Base-by-base conservation (phyloP, 1,140 invertebrate species). In the Tetramorium parvispinum region DNA sequence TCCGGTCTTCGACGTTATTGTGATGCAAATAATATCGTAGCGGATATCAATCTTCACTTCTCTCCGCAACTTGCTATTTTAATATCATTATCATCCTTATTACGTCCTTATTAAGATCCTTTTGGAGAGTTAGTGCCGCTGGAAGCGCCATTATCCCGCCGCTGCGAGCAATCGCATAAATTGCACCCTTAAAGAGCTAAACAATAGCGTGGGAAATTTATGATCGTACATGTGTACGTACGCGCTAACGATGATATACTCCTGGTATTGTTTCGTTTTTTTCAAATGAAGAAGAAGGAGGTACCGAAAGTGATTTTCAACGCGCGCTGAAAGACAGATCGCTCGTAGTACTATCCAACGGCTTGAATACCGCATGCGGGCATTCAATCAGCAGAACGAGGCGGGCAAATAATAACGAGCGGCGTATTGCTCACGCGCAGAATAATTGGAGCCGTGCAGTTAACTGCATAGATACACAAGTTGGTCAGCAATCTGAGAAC, bases 301-400 rank as follows among this genome's bases (percentile, higher is more conserved):
- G 51, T 59, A 13, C 46, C 53, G 18, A 46, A 73, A 18, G n/a
- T 46, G 43, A 24, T 73, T 37, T 59, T 18, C 24, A 57, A 76
- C 32, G 10, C 43, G 21, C 24, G 21, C 13, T n/a, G 40, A 68
- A 81, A 53, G 43, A 79, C 76, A 32, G 8, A 53, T 68, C 53
- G 40, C 40, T 76, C 53, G 11, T 24, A 53, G 16, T 13, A 24
- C 40, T 73, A 10, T 55, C 18, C 75, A 73, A 59, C 66, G 40
- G 27, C 46, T 32, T 37, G 68, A 75, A 75, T 61, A 61, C 78
- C 49, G 40, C 18, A 16, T 8, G 43, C 79, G 21, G 18, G 43
- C 40, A 61, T 83, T 73, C 79, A 73, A 73, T 83, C 79, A 83
- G 37, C 4, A 83, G 79, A 59, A 61, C 79, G 24, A 75, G 53